phyloP scores from a whole-genome alignment of 2,797 vertebrate species.

The Kryptolebias ocellatus region DNA sequence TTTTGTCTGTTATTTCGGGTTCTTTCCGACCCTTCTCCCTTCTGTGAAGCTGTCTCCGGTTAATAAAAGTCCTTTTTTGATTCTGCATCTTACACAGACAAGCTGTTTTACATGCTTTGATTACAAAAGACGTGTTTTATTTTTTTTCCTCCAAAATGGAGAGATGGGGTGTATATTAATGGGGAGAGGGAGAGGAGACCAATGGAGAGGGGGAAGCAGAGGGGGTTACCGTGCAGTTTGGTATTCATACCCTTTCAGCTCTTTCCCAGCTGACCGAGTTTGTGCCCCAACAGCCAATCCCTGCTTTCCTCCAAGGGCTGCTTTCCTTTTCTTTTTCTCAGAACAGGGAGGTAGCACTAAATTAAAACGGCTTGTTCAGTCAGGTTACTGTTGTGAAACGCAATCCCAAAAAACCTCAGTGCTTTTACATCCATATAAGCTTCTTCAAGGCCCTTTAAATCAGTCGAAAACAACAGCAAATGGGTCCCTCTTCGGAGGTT shows the following conservation, averaged over 20 bases:
- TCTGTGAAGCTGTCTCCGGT: conserved; percentile 7
- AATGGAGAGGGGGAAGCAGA: conserved; percentile 40
- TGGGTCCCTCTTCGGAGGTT: too few species aligned
- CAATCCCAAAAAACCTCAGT: background rate
- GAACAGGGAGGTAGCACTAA: background rate
- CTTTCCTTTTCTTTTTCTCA: background rate
- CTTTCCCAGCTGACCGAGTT: conserved; percentile 44
- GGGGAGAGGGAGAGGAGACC: conserved; percentile 24
- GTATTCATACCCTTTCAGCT: conserved; percentile 43
- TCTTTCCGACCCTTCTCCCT: conserved; percentile 7
- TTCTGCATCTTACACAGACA: background rate
- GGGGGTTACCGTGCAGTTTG: conserved; percentile 38
- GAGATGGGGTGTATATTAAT: conserved; percentile 7
- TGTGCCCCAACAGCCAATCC: conserved; percentile 2
- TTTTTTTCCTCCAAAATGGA: background rate
- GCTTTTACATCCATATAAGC: background rate
- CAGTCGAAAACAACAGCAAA: too few species aligned
- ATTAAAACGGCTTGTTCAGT: conserved; percentile 24
- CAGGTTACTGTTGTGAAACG: conserved; percentile 15
- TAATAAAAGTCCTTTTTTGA: conserved; percentile 8
- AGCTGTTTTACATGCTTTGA: background rate
- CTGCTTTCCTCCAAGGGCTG: conserved; percentile 4
- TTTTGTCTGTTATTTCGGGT: conserved; percentile 13
- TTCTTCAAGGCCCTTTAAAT: too few species aligned
- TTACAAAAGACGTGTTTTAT: background rate